Evolutionary conservation across 2,797 vertebrate species (phyloP), one percentile per base, ranked within the genome.

Genomic region (Lepidocolaptes lacrymiger): DNA sequence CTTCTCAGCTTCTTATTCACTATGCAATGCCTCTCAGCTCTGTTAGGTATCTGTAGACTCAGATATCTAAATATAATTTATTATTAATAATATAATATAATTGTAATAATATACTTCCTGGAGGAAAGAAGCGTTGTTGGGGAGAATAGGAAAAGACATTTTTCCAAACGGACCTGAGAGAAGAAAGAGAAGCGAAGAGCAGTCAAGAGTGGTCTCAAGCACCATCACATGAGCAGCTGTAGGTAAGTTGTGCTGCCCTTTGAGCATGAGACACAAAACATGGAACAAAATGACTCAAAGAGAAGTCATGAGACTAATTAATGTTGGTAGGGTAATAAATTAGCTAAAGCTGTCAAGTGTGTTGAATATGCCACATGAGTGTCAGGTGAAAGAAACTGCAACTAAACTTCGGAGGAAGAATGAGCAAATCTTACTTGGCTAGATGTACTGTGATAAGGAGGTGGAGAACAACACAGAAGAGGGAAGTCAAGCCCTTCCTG

Each of bases 1-100:
- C n/a, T 76, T 37, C 51, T 74, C 61, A 74, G 37, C 34, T 61
- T 48, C 41, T 80, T 41, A 18, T 14, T 72, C 9, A 17, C 17
- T 15, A 44, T 74, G 23, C 21, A 74, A 13, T 7, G 18, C 18
- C 30, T 52, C 61, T 39, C n/a, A 51, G 27, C 22, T 36, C 3
- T 21, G 10, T 7, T 59, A 41, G 13, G 23, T 56, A 62, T 32
- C 44, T 85, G 55, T 11, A 69, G 34, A 8, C 15, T 55, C 2
- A 0, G 18, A n/a, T 52, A 52, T 30, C 51, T 52, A 52, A 27
- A 24, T 1, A 37, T 8, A 0, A 0, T 16, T 77, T 41, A 49
- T 58, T 87, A 58, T 46, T 62, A 68, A 74, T 66, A 41, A 16
- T 44, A 74, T 66, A 41, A 16, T 44, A 20, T 17, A n/a, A 58